Percentiles rank a stretch among this genome's conserved stretches.
Evolutionary conservation across 2,797 vertebrate species (phyloP).

Genomic region (Microctenopoma stevenorrisi): DNA sequence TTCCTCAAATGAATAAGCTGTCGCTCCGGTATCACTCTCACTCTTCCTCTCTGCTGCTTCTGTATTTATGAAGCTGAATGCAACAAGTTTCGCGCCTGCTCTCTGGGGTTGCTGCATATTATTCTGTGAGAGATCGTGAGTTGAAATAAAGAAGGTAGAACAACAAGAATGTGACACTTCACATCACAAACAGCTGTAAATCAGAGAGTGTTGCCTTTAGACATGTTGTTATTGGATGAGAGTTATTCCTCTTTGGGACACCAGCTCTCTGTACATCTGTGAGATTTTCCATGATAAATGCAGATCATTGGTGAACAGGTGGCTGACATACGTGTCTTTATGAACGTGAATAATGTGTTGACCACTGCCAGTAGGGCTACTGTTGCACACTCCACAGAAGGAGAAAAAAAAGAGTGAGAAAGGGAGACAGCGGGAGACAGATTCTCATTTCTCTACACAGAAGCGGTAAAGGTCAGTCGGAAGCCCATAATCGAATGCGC

Average conservation of each 20-base stretch:
- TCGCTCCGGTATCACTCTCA: background rate
- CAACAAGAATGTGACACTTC: background rate
- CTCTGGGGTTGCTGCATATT: background rate
- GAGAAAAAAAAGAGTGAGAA: background rate
- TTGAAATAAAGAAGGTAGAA: background rate
- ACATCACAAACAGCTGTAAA: background rate
- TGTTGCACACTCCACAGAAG: conserved; percentile 14
- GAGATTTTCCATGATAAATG: conserved; percentile 31
- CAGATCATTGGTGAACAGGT: conserved; percentile 62
- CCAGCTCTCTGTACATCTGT: conserved; percentile 36
- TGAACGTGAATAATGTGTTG: conserved; percentile 54
- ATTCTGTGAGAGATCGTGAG: background rate
- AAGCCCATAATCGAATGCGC: conserved; percentile 47
- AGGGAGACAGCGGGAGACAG: conserved; percentile 10
- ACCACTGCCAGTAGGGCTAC: conserved; percentile 23
- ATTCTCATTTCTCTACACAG: conserved; percentile 46
- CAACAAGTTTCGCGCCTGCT: background rate
- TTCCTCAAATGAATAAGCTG: conserved; percentile 2
- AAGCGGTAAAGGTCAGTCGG: conserved; percentile 61
- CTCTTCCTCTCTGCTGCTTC: background rate
- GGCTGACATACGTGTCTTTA: conserved; percentile 35
- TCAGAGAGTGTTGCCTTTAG: conserved; percentile 17
- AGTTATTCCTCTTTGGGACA: background rate
- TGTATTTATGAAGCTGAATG: background rate
- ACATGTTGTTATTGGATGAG: background rate